These are phyloP conservation scores for Typhlichthys eigenmanni DNA, from an alignment of 2,797 vertebrate species.

Conservation along the genomic window DNA sequence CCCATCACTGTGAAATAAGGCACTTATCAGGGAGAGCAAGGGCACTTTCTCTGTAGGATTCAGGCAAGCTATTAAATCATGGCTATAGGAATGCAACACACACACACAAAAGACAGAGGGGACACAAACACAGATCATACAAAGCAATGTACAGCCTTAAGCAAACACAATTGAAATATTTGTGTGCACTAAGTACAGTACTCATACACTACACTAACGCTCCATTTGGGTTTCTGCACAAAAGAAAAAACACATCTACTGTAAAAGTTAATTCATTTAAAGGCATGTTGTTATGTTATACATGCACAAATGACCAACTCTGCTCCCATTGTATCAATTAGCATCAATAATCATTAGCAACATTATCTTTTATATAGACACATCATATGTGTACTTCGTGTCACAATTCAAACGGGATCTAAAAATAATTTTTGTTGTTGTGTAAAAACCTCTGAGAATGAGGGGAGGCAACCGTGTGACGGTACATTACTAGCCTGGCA, in stretches of 20 bases:
- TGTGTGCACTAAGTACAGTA: neutral
- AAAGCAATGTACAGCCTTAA: constrained; percentile 4
- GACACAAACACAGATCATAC: constrained; percentile 2
- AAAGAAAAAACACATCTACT: too few species aligned
- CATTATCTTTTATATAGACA: too few species aligned
- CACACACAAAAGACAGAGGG: neutral
- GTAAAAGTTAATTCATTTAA: neutral
- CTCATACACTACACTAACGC: neutral
- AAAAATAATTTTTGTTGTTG: neutral
- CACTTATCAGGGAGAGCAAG: constrained; percentile 57
- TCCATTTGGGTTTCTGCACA: neutral
- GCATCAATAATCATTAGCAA: too few species aligned
- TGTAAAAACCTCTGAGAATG: neutral
- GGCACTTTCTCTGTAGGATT: constrained; percentile 42
- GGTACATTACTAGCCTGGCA: constrained; percentile 17
- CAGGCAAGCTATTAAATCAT: constrained; percentile 57
- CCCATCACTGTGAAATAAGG: constrained; percentile 60
- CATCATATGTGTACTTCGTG: too few species aligned
- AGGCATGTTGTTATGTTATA: constrained; percentile 17
- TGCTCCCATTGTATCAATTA: neutral
- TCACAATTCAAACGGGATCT: too few species aligned
- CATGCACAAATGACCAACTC: constrained; percentile 4
- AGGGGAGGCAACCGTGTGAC: constrained; percentile 12
- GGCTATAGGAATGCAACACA: neutral
- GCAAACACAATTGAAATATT: constrained; percentile 4